phyloP scores from a whole-genome alignment of 2,888 invertebrate species.

The Syritta pipiens region DNA sequence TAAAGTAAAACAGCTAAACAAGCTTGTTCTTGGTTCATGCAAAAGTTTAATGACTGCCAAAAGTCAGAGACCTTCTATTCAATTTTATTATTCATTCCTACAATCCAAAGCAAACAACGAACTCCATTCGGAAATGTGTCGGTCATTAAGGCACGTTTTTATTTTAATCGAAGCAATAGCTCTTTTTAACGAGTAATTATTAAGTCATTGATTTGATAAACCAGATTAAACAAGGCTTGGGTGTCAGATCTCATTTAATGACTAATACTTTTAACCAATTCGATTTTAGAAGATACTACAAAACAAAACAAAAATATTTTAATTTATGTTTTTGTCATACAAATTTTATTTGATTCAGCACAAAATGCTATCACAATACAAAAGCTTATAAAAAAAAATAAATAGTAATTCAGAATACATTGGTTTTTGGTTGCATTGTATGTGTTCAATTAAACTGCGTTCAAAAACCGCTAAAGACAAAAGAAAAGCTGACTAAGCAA shows the following conservation, averaged over 20 bases:
- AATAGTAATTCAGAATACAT: slow-evolving; percentile 26
- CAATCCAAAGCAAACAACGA: neutral
- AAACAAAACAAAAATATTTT: neutral
- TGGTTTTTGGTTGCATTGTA: slow-evolving; percentile 20
- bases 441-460: slow-evolving; percentile 36
- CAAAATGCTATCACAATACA: slow-evolving; percentile 36
- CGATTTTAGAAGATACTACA: too few relatives aligned
- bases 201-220: slow-evolving; percentile 11
- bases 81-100: neutral
- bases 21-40: neutral
- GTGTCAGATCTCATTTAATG: too few relatives aligned
- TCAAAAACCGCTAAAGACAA: slow-evolving; percentile 14
- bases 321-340: slow-evolving; percentile 10
- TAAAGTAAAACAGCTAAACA: neutral
- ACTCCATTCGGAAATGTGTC: neutral
- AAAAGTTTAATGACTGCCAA: neutral
- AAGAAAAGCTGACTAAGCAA: slow-evolving; percentile 14
- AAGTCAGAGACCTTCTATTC: slow-evolving; percentile 3
- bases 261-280: too few relatives aligned
- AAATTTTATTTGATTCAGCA: slow-evolving; percentile 40
- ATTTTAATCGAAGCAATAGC: too few relatives aligned
- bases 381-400: slow-evolving; percentile 51
- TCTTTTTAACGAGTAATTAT: too few relatives aligned
- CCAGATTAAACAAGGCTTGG: too few relatives aligned
- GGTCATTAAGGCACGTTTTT: too few relatives aligned